phyloP scores from a whole-genome alignment of 2,888 invertebrate genomes.

The Baccha elongata region DNA sequence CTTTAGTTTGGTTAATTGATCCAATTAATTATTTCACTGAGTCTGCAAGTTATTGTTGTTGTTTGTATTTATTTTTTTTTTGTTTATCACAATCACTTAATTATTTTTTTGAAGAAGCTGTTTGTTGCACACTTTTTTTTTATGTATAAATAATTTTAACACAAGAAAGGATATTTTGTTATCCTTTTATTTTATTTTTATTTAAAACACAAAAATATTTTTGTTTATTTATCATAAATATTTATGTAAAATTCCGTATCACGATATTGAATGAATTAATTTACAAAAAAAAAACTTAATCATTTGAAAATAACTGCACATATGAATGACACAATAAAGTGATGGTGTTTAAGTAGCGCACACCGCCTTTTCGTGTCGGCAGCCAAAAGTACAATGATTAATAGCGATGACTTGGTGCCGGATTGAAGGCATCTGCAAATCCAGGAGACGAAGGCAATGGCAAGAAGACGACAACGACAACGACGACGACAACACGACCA shows the following conservation, averaged over 20 bases:
- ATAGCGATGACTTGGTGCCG: slow-evolving; percentile 77
- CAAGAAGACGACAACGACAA: slow-evolving; percentile 21
- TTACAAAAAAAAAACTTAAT: slow-evolving; percentile 26
- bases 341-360: slow-evolving; percentile 73
- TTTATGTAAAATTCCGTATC: slow-evolving; percentile 34
- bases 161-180: slow-evolving; percentile 23
- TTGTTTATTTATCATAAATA: slow-evolving; percentile 26
- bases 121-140: slow-evolving; percentile 55
- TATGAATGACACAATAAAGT: slow-evolving; percentile 38
- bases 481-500: background rate
- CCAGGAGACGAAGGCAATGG: slow-evolving; percentile 55
- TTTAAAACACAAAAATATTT: slow-evolving; percentile 43
- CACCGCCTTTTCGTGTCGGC: slow-evolving; percentile 81
- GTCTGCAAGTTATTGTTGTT: slow-evolving; percentile 23
- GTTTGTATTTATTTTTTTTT: slow-evolving; percentile 10
- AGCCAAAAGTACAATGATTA: slow-evolving; percentile 82
- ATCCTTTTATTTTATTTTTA: slow-evolving; percentile 38
- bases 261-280: slow-evolving; percentile 1
- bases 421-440: slow-evolving; percentile 71
- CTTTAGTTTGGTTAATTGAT: slow-evolving; percentile 62
- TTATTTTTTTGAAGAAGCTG: slow-evolving; percentile 42
- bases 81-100: slow-evolving; percentile 58
- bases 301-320: slow-evolving; percentile 55
- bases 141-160: slow-evolving; percentile 25
- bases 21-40: slow-evolving; percentile 64